Percentiles rank a stretch among this genome's conserved stretches.
Conservation (phyloP, 1,140 invertebrate genomes). For the Chironomus striatipennis region DNA sequence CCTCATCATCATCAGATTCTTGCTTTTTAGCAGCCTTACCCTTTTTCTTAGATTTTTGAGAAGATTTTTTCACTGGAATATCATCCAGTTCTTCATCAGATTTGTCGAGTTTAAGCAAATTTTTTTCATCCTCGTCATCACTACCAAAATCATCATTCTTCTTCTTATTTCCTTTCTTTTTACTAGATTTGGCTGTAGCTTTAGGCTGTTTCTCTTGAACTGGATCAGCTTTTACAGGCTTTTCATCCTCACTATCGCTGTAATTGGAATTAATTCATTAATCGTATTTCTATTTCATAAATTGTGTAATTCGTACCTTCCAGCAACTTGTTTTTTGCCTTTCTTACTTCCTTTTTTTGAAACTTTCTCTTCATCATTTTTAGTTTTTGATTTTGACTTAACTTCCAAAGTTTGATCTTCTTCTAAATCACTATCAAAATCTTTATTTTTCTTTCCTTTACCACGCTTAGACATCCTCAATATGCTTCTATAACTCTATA, state of each 20-base stretch:
- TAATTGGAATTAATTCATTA: background rate
- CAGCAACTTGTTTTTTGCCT: background rate
- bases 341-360: background rate
- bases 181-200: constrained; percentile 29
- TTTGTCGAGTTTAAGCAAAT: constrained; percentile 24
- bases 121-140: constrained; percentile 38
- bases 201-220: background rate
- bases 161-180: constrained; percentile 53
- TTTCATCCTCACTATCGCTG: background rate
- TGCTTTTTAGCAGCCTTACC: constrained; percentile 29
- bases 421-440: background rate
- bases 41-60: constrained; percentile 48
- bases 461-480: background rate
- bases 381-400: background rate
- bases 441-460: constrained; percentile 8
- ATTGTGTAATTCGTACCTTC: background rate
- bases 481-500: background rate
- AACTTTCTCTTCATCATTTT: background rate
- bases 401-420: background rate
- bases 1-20: constrained; percentile 28
- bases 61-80: constrained; percentile 42
- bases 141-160: constrained; percentile 50
- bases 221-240: background rate
- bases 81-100: constrained; percentile 44
- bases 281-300: background rate